Percentiles rank a stretch among this genome's conserved stretches.
Evolutionary conservation across 1,140 invertebrate species (phyloP).

Genomic region (Helicoverpa armigera): DNA sequence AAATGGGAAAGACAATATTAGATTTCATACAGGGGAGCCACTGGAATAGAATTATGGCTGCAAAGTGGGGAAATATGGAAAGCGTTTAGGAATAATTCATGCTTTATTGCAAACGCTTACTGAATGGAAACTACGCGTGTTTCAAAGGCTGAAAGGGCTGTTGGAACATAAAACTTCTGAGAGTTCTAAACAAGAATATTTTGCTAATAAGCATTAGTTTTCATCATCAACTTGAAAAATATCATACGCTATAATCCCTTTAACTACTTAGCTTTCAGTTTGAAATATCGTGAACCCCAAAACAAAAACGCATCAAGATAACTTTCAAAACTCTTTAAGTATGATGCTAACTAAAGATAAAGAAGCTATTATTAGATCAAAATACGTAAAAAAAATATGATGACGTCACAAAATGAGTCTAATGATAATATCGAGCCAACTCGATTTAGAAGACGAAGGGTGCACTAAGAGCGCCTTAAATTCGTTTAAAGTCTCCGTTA

Average conservation of each 20-base stretch:
- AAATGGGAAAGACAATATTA: slow-evolving; percentile 38
- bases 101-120: slow-evolving; percentile 10
- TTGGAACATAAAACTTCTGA: neutral
- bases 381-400: slow-evolving; percentile 26
- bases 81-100: neutral
- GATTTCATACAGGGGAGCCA: slow-evolving; percentile 20
- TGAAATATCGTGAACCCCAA: neutral
- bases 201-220: too few relatives aligned
- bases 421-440: slow-evolving; percentile 30
- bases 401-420: slow-evolving; percentile 5
- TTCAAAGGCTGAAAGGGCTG: neutral
- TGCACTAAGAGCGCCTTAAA: neutral
- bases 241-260: too few relatives aligned
- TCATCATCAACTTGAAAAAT: too few relatives aligned
- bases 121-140: neutral
- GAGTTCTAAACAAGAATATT: too few relatives aligned
- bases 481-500: slow-evolving; percentile 4
- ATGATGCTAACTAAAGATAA: slow-evolving; percentile 1
- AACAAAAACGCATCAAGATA: neutral
- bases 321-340: neutral
- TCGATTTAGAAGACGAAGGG: slow-evolving; percentile 36
- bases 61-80: slow-evolving; percentile 36
- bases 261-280: too few relatives aligned
- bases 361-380: slow-evolving; percentile 26
- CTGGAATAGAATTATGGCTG: slow-evolving; percentile 33